Evolutionary conservation across 2,888 invertebrate genomes (phyloP).

Genomic region (Aethes cnicana): DNA sequence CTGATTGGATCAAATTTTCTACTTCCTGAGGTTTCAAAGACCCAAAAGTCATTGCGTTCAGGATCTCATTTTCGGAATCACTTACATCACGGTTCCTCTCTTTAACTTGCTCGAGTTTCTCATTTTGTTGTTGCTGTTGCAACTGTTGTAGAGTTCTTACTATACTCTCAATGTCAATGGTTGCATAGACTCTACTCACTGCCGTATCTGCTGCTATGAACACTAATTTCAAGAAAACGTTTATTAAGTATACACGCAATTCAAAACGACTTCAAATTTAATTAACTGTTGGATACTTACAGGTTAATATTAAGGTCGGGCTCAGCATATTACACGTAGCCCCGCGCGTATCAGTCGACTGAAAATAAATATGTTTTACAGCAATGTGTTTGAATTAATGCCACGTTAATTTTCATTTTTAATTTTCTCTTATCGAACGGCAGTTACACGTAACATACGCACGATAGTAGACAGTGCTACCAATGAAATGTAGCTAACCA

Average conservation of each 20-base stretch:
- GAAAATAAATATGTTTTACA: conserved; percentile 46
- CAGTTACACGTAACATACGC: neutral
- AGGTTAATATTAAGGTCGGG: conserved; percentile 40
- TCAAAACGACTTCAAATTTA: neutral
- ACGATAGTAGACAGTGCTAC: neutral
- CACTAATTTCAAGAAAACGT: conserved; percentile 17
- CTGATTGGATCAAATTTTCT: conserved; percentile 38
- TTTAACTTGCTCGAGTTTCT: conserved; percentile 9
- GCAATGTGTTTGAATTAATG: conserved; percentile 43
- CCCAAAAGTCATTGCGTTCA: conserved; percentile 30
- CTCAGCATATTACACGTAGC: conserved; percentile 49
- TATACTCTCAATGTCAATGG: conserved; percentile 30
- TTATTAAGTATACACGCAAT: neutral
- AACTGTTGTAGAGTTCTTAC: conserved; percentile 32
- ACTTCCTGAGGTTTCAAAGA: conserved; percentile 38
- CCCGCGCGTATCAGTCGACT: conserved; percentile 42
- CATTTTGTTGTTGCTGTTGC: conserved; percentile 17
- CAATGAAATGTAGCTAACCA: neutral
- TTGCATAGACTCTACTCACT: conserved; percentile 5
- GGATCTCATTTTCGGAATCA: conserved; percentile 29
- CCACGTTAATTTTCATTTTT: conserved; percentile 67
- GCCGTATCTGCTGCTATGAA: conserved; percentile 25
- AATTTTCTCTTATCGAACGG: conserved; percentile 62
- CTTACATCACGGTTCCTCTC: conserved; percentile 18
- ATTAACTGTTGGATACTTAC: conserved; percentile 37